Evolutionary conservation across 64 coral and sea anemone genomes (phyloP).

Genomic region (Cladopsammia gracilis): DNA sequence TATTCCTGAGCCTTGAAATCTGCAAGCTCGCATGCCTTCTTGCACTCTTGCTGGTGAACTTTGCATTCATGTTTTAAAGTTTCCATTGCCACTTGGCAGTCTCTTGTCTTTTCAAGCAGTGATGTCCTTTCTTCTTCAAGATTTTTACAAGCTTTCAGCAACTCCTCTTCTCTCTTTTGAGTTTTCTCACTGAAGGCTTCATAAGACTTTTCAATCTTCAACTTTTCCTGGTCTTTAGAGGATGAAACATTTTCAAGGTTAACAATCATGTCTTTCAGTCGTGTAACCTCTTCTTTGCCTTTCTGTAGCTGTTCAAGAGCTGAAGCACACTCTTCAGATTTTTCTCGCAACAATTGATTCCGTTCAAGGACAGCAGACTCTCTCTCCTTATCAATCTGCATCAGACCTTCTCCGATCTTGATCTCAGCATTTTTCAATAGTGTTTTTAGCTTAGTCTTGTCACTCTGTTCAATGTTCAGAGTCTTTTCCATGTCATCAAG

Average conservation of each 20-base stretch:
- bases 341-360: conserved; percentile 63
- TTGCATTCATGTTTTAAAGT: conserved; percentile 34
- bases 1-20: conserved; percentile 70
- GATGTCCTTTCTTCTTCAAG: conserved; percentile 28
- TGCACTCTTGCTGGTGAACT: conserved; percentile 73
- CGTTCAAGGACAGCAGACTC: conserved; percentile 54
- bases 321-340: conserved; percentile 62
- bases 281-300: conserved; percentile 53
- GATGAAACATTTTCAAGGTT: conserved; percentile 72
- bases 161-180: conserved; percentile 26
- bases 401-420: neutral
- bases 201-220: conserved; percentile 74
- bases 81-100: conserved; percentile 23
- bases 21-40: conserved; percentile 85
- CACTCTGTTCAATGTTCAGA: neutral
- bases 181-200: conserved; percentile 56
- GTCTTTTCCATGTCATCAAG: conserved; percentile 5
- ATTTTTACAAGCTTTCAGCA: conserved; percentile 31
- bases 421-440: conserved; percentile 27
- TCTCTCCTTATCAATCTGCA: conserved; percentile 57
- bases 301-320: conserved; percentile 69
- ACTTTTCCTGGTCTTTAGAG: conserved; percentile 68
- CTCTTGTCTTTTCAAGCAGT: conserved; percentile 51
- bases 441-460: neutral
- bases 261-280: conserved; percentile 54